Evolutionary conservation across 2,113 vertebrate genomes (phyloP), one percentile per base, ranked within the genome.

Genomic region (Zosterops borbonicus): DNA sequence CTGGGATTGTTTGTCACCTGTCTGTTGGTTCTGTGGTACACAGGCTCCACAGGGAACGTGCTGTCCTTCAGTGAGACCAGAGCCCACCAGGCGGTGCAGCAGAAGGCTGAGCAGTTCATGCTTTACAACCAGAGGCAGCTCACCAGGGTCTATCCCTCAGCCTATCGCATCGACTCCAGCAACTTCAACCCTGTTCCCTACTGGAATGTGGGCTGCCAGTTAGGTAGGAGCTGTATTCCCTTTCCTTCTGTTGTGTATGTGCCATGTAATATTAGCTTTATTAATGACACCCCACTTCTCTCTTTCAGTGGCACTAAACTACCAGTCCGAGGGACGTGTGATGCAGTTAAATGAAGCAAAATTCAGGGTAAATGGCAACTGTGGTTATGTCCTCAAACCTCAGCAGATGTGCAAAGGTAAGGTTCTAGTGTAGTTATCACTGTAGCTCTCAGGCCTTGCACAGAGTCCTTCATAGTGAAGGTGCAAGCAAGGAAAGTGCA

Each of bases 301-400:
- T 91, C 77, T 71, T 76, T 69, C 63, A 99, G 99, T 99, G 96
- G 99, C 99, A 31, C 97, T 99, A 29, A 99, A 99, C 97, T 99
- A 99, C 95, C 99, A 99, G 96, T 99, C 99, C 6, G 99, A 99
- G 83, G 99, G 99, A 28, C 98, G 99, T 27, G 98, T 99, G 98
- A 99, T 99, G 99, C 99, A 99, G 95, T 92, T 99, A 95, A 99
- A 99, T 95, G 98, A 99, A 96, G 98, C 99, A 80, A 99, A 99
- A 95, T 99, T 99, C 95, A 98, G 98, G 98, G 97, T 98, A 59
- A 99, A 99, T 3, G 99, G 99, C 83, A 98, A 98, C 19, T 98
- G 98, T 83, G 99, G 99, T 42, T 99, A 99, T 14, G 98, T 99
- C 90, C 99, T 99, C 70, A 99, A 99, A 95, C 99, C 99, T 24